Conservation (phyloP, 2,797 vertebrate genomes). For the Galaxias olidus region DNA sequence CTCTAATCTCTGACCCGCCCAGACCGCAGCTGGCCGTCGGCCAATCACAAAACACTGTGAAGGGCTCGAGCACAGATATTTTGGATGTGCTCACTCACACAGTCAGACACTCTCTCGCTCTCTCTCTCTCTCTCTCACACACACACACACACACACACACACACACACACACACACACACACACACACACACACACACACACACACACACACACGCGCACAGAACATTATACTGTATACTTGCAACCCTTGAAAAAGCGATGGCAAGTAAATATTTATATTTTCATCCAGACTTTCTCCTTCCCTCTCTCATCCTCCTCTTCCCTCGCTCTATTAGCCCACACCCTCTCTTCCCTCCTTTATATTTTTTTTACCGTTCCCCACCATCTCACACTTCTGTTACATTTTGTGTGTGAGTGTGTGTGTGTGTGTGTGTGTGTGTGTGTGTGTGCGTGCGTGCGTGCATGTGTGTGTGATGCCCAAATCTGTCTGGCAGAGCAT, state of each 20-base stretch:
- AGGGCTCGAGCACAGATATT: not conserved
- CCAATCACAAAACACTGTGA: not conserved
- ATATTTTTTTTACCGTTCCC: not conserved
- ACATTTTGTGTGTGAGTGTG: not conserved
- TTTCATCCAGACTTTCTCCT: not conserved
- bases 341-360: not conserved
- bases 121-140: too few species aligned
- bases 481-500: slow-evolving; percentile 50
- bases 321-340: slow-evolving; percentile 12
- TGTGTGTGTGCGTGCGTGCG: not conserved
- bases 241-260: too few species aligned
- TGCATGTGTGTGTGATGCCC: slow-evolving; percentile 13
- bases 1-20: not conserved
- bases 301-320: not conserved
- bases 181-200: too few species aligned
- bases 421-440: too few species aligned
- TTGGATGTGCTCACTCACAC: too few species aligned
- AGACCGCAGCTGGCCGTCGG: not conserved
- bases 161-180: too few species aligned
- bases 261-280: not conserved
- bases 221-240: too few species aligned
- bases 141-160: too few species aligned
- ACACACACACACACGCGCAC: too few species aligned
- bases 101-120: too few species aligned
- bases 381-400: not conserved